These are phyloP conservation scores for Aphidoletes aphidimyza DNA, from an alignment of 2,888 invertebrate species.

Conservation along the genomic window DNA sequence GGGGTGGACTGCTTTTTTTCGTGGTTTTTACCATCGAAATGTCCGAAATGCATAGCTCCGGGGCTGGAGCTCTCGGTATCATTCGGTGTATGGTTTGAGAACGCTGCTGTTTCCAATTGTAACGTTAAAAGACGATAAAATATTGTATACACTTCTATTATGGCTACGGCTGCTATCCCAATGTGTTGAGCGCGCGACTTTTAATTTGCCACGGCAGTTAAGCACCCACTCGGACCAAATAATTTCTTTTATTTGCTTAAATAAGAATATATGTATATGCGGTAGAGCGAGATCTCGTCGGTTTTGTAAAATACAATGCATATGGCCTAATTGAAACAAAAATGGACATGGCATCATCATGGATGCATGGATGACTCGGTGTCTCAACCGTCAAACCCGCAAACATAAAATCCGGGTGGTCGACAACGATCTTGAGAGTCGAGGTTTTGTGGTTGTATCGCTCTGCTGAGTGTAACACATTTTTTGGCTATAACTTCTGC, in stretches of 20 bases:
- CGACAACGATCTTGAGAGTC: not conserved
- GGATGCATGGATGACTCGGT: not conserved
- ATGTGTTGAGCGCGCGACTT: constrained; percentile 27
- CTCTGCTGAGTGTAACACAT: constrained; percentile 34
- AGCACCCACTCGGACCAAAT: constrained; percentile 38
- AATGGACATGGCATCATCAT: not conserved
- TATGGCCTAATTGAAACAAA: not conserved
- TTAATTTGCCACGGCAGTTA: constrained; percentile 34
- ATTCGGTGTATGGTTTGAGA: too few species aligned
- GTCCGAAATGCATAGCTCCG: not conserved
- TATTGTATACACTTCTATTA: constrained; percentile 32
- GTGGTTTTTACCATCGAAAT: not conserved
- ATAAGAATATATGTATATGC: not conserved
- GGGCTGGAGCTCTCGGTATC: not conserved
- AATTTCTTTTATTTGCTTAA: constrained; percentile 28
- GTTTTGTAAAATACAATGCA: not conserved
- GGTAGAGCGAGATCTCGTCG: not conserved
- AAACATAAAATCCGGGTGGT: not conserved
- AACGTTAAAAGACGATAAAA: constrained; percentile 40
- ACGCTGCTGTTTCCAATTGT: not conserved
- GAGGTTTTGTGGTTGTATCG: not conserved
- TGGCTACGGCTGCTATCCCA: not conserved
- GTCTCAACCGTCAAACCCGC: not conserved
- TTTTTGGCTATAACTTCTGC: constrained; percentile 21
- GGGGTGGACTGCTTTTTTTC: too few species aligned